These are phyloP conservation scores for Trachelus troglodyta DNA, from an alignment of 2,888 invertebrate species.

Conservation along the genomic window DNA sequence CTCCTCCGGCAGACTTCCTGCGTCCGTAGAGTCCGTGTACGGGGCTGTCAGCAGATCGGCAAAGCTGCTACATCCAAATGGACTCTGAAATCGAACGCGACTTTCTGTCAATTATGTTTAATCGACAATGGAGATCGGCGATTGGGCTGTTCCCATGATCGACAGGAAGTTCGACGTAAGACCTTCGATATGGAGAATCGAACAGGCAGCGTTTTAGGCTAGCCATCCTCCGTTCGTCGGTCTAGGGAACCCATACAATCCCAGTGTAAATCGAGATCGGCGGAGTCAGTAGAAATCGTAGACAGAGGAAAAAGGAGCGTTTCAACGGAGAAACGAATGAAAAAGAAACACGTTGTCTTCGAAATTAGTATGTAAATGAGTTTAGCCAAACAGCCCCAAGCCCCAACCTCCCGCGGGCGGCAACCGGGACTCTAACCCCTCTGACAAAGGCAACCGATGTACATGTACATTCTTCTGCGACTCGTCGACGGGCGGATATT, in stretches of 20 bases:
- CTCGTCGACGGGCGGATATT: conserved; percentile 48
- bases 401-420: too few relatives aligned
- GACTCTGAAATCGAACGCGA: conserved; percentile 70
- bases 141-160: neutral
- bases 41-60: conserved; percentile 81
- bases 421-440: too few relatives aligned
- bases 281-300: neutral
- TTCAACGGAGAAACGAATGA: too few relatives aligned
- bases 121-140: neutral
- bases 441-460: too few relatives aligned
- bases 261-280: too few relatives aligned
- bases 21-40: conserved; percentile 74
- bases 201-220: too few relatives aligned
- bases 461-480: conserved; percentile 42
- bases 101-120: neutral
- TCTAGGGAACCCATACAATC: too few relatives aligned
- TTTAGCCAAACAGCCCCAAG: too few relatives aligned
- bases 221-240: too few relatives aligned
- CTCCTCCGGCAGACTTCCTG: conserved; percentile 78
- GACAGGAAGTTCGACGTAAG: neutral
- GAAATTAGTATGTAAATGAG: too few relatives aligned
- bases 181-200: neutral
- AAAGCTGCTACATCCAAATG: conserved; percentile 82
- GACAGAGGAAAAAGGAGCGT: too few relatives aligned
- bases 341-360: too few relatives aligned